These are phyloP conservation scores for Peromyscus maniculatus DNA, from an alignment of 2,113 vertebrate genomes.

Conservation along the genomic window DNA sequence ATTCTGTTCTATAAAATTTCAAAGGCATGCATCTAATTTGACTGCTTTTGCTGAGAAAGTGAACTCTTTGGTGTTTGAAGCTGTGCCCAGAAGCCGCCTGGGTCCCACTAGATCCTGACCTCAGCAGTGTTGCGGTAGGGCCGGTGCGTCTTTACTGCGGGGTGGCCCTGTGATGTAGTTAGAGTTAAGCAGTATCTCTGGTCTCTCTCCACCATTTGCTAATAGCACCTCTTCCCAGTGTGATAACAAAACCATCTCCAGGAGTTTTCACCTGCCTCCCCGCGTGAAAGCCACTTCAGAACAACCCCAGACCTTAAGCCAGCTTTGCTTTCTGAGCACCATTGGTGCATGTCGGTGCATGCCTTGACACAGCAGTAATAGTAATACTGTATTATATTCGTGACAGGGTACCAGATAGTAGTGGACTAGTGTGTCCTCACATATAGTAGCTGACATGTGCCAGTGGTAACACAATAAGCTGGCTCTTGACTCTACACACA, in stretches of 20 bases:
- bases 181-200: neutral
- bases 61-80: neutral
- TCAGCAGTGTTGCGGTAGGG: fast-evolving
- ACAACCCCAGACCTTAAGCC: neutral
- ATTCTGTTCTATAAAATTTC: neutral
- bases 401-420: neutral
- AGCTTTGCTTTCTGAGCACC: neutral
- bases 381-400: neutral
- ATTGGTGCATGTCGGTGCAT: neutral
- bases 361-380: neutral
- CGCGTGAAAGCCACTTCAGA: neutral
- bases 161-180: neutral
- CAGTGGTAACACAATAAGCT: neutral
- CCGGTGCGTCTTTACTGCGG: neutral
- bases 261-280: neutral
- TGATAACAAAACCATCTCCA: neutral
- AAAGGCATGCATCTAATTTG: neutral
- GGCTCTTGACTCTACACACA: neutral
- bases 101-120: neutral
- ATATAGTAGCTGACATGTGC: neutral
- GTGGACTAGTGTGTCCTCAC: neutral
- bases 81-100: neutral
- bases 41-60: neutral
- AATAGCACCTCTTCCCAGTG: neutral
- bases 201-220: neutral